Evolutionary conservation across 1,140 invertebrate species (phyloP), one percentile per base, ranked within the genome.

Genomic region (Drosophila kurseongensis): DNA sequence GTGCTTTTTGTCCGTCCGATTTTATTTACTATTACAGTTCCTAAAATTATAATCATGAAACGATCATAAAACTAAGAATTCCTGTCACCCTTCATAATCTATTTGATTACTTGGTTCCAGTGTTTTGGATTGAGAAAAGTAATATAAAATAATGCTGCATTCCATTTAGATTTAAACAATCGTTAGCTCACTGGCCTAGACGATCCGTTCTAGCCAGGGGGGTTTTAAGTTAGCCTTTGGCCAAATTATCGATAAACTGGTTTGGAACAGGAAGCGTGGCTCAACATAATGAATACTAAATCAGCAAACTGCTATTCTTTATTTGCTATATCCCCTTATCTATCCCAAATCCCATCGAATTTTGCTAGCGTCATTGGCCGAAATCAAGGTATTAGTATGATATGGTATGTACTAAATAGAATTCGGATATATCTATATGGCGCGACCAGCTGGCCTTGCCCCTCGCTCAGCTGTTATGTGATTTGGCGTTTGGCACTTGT

Each of bases 401-500:
- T 35, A 36, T 44, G 12, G 23, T 69, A 48, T 6, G 29, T 45
- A 36, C 29, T 50, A 61, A 32, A 71, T 59, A 50, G 42, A 44
- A 44, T 73, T n/a, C 40, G 12, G 57, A 54, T 45, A 18, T 38
- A 32, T 41, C 51, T 56, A 55, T 75, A 63, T 71, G 36, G 62
- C 52, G 14, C 42, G 56, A 78, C 60, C 83, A 88, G 83, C 83
- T 86, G 82, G 79, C 82, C 82, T 86, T 82, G 79, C 82, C 59
- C 71, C 74, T 68, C 80, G 66, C 61, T 88, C 83, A 88, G 83
- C 84, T 88, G 83, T 85, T 85, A 86, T 85, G 78, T 86, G 78
- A 83, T 75, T 75, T 83, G 58, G 58, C 57, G 32, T 27, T 65
- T 52, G 40, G 47, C 47, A 42, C 29, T 78, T 51, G 60, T 52